phyloP scores from a whole-genome alignment of 2,888 invertebrate genomes.

The Noctua janthe region DNA sequence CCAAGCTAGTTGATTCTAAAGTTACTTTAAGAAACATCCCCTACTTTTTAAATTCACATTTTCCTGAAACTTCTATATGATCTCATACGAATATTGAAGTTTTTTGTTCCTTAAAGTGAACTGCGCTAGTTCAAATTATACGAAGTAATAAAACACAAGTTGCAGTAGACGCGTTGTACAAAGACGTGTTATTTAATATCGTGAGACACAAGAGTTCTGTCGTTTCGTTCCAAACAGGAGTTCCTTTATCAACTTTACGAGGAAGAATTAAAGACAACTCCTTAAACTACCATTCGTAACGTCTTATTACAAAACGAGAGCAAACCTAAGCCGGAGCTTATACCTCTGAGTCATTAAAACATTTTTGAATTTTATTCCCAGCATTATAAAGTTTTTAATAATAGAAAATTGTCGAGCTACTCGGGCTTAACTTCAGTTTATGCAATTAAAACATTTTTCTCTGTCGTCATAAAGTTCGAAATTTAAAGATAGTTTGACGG shows the following conservation, averaged over 20 bases:
- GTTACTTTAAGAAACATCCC: not conserved
- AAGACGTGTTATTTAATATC: constrained; percentile 40
- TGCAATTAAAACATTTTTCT: not conserved
- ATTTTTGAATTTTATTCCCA: not conserved
- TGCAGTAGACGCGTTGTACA: constrained; percentile 3
- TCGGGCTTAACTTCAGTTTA: not conserved
- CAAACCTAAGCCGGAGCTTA: not conserved
- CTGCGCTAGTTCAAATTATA: constrained; percentile 17
- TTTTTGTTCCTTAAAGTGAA: constrained; percentile 15
- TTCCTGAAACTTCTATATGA: constrained; percentile 14
- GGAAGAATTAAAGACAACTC: not conserved
- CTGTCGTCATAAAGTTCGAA: not conserved
- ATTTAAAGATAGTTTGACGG: not conserved
- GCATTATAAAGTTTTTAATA: not conserved
- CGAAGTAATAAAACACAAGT: constrained; percentile 40
- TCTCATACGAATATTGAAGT: constrained; percentile 15
- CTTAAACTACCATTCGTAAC: not conserved
- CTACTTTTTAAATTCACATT: not conserved
- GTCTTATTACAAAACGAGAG: constrained; percentile 5
- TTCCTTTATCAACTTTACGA: constrained; percentile 2
- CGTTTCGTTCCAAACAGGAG: constrained; percentile 5
- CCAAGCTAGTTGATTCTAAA: not conserved
- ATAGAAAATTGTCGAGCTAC: not conserved
- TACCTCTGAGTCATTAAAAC: not conserved
- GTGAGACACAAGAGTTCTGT: constrained; percentile 6